Conservation (phyloP, 2,797 vertebrate genomes). For the Orestias chungarensis region DNA sequence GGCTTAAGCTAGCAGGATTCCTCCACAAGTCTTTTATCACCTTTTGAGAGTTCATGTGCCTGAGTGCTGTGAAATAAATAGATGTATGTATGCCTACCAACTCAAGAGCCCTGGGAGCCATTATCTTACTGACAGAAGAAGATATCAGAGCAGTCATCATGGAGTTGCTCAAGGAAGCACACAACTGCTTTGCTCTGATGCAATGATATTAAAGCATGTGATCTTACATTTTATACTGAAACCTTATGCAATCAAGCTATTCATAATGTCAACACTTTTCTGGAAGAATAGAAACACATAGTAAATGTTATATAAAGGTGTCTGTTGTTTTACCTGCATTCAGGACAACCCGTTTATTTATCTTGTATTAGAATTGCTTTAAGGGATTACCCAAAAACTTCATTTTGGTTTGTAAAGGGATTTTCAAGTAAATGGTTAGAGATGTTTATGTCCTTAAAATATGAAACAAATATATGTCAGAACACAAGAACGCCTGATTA, state of each 20-base stretch:
- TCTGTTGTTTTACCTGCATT: background rate
- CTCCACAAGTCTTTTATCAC: conserved; percentile 59
- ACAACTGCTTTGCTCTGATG: background rate
- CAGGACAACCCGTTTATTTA: background rate
- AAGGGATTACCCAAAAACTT: background rate
- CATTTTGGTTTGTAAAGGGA: background rate
- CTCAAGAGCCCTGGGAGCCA: conserved; percentile 49
- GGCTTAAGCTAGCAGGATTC: conserved; percentile 43
- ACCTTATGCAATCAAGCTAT: background rate
- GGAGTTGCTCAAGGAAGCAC: conserved; percentile 8
- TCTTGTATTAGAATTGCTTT: background rate
- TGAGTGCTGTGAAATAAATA: conserved; percentile 53
- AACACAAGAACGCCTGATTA: background rate
- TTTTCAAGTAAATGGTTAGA: background rate
- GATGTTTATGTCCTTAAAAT: background rate
- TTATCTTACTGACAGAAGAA: conserved; percentile 55
- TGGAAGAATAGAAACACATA: background rate
- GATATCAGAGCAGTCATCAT: conserved; percentile 40
- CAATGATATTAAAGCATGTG: background rate
- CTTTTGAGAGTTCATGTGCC: conserved; percentile 53
- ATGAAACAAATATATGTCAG: background rate
- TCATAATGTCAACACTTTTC: background rate
- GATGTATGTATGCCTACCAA: conserved; percentile 39
- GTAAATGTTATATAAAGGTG: background rate
- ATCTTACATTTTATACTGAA: conserved; percentile 11